phyloP scores from a whole-genome alignment of 1,140 invertebrate species.

The Neodiprion fabricii region DNA sequence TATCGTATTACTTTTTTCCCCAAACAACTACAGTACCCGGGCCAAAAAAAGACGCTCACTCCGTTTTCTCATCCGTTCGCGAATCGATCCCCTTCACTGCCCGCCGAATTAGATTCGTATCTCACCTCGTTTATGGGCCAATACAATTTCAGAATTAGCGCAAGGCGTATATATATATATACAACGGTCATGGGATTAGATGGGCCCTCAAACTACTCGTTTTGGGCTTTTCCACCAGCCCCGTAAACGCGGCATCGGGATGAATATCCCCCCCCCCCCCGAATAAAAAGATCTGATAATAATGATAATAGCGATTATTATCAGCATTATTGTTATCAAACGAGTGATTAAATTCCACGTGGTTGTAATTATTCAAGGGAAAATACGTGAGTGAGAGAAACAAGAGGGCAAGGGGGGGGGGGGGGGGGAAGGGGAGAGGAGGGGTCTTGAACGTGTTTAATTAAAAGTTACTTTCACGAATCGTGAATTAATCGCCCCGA shows the following conservation, averaged over 20 bases:
- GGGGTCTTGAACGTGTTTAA: neutral
- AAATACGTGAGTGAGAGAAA: neutral
- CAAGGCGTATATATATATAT: neutral
- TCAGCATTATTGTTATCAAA: neutral
- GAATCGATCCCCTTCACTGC: neutral
- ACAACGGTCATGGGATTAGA: too few species aligned
- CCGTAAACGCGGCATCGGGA: too few species aligned
- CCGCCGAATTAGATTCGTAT: neutral
- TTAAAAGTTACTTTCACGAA: neutral
- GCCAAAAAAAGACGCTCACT: too few species aligned
- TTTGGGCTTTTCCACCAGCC: too few species aligned
- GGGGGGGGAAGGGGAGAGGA: neutral
- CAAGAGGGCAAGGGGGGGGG: neutral
- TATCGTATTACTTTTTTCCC: too few species aligned
- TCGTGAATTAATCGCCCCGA: neutral
- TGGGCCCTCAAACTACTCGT: too few species aligned
- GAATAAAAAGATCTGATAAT: too few species aligned
- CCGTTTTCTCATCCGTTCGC: neutral
- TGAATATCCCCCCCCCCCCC: too few species aligned
- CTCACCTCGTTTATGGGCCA: neutral
- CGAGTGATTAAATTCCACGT: neutral
- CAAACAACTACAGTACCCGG: too few species aligned
- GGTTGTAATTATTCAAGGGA: neutral
- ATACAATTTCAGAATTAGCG: neutral
- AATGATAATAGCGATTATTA: neutral